Evolutionary conservation across 2,888 invertebrate genomes (phyloP).

Genomic region (Pocota personata): DNA sequence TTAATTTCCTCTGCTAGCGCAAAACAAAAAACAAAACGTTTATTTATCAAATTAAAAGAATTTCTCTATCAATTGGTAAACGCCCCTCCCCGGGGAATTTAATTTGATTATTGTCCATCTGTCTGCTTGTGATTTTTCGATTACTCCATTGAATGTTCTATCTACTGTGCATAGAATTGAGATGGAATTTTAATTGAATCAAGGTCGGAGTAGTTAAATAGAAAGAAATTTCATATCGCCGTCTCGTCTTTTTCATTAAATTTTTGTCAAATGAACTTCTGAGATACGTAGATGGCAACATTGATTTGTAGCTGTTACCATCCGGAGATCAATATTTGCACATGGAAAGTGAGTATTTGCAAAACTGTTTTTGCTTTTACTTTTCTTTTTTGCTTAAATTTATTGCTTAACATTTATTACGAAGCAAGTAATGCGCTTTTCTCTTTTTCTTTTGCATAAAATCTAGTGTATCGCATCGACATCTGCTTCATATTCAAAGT

Average conservation of each 20-base stretch:
- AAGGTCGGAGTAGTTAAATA: conserved; percentile 5
- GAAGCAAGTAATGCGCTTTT: neutral
- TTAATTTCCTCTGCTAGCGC: neutral
- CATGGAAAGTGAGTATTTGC: no score
- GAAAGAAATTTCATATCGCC: neutral
- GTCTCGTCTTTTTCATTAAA: neutral
- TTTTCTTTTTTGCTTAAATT: neutral
- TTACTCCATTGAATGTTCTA: neutral
- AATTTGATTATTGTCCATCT: conserved; percentile 23
- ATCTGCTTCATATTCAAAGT: neutral
- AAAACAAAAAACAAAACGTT: neutral
- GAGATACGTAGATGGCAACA: neutral
- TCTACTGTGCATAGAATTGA: conserved; percentile 3
- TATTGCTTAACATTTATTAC: neutral
- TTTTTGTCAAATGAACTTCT: neutral
- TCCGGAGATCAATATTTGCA: neutral
- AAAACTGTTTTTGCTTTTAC: conserved; percentile 2
- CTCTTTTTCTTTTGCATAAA: neutral
- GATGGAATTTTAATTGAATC: conserved; percentile 23
- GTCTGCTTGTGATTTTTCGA: conserved; percentile 13
- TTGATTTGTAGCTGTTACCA: neutral
- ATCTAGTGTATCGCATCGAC: neutral
- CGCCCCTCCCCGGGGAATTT: conserved; percentile 2
- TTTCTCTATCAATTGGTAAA: neutral
- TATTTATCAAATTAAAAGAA: neutral